These are phyloP conservation scores for Pemphigus obesinymphae DNA, from an alignment of 1,140 invertebrate genomes.

Conservation along the genomic window DNA sequence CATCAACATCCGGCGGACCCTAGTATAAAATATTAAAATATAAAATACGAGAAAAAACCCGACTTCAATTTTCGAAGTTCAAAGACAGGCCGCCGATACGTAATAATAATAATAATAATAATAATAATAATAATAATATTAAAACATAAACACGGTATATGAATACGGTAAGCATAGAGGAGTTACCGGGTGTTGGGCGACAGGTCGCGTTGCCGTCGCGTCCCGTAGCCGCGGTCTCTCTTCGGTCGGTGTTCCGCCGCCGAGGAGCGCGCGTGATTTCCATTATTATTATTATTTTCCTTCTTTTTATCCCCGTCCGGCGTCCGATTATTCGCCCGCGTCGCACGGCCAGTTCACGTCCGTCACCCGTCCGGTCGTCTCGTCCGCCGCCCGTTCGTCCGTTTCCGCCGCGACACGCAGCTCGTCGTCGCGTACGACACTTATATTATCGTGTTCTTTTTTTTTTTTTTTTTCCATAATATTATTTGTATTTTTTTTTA, in stretches of 20 bases:
- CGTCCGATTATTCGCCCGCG: constrained; percentile 14
- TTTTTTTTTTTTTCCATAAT: no score
- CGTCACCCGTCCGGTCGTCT: not conserved
- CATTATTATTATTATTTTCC: constrained; percentile 1
- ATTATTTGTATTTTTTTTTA: no score
- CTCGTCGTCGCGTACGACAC: not conserved
- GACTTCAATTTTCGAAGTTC: no score
- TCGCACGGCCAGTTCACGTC: not conserved
- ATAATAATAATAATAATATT: no score
- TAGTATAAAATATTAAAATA: no score
- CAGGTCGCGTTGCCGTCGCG: constrained; percentile 20
- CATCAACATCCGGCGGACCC: no score
- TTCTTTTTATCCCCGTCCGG: constrained; percentile 8
- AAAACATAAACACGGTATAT: no score
- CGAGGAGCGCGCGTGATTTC: constrained; percentile 12
- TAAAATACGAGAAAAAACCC: no score
- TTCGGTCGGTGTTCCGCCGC: not conserved
- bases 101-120: not conserved
- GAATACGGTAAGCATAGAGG: no score
- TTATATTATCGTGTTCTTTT: not conserved
- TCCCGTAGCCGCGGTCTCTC: not conserved
- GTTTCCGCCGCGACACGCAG: not conserved
- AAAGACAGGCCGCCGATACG: no score
- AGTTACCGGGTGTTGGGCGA: constrained; percentile 6
- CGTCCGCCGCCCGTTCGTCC: not conserved